Evolutionary conservation across 2,888 invertebrate species (phyloP), one percentile per base, ranked within the genome.

Genomic region (Andrena camellia): DNA sequence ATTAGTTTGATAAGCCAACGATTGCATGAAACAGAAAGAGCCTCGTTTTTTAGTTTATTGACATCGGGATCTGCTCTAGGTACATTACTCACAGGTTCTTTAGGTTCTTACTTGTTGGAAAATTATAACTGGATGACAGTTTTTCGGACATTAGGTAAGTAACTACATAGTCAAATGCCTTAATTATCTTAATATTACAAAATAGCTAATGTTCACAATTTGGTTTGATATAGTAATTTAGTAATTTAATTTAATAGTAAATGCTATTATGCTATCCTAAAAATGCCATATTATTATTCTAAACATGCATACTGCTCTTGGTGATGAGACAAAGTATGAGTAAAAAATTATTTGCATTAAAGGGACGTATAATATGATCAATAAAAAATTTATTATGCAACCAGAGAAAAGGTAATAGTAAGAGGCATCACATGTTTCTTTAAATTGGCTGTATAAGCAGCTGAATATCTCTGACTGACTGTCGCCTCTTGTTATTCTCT

Each of bases 1-100:
- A 96, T 96, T 70, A 96, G 96, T 90, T 92, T 97, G 70, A 96
- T 96, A 64, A 96, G 96, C 88, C 95, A 95, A 93, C 95, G 96
- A 92, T 94, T 97, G 71, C 95, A 95, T 54, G 95, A 96, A 86
- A 94, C 94, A 77, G 96, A 97, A 89, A 95, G 96, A 84, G 95
- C 96, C 59, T 95, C 96, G 63, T 96, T 96, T 83, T 96, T 96
- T 92, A 96, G 96, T 80, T 93, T 96, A 84, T 94, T 96, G 73
- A 95, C 96, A 35, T 95, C 96, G 17, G 97, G 97, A 29, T 95
- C 95, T 6, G 95, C 95, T 66, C 94, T 95, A 91, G 96, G 97
- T 31, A 96, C 96, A 0, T 92, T 97, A 10, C 92, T 97, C 0
- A 96, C 96, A 48, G 97, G 97, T 31, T 96, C 96, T 80, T 88